Base-by-base conservation (phyloP, 1,140 invertebrate genomes). In the Odontomachus brunneus region DNA sequence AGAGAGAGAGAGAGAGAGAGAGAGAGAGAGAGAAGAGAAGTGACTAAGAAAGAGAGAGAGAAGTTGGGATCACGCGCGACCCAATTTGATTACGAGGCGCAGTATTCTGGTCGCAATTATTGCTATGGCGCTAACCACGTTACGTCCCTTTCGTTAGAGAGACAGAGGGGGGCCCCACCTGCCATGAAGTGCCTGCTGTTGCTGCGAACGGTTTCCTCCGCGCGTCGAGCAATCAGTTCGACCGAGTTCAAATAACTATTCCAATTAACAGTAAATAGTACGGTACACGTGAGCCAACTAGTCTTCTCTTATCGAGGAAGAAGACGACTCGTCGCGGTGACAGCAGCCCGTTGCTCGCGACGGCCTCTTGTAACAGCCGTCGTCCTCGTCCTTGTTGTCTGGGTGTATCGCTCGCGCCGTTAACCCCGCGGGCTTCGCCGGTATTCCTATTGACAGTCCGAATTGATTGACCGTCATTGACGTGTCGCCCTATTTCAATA, bases 81-180 rank as follows among this genome's bases (percentile, higher is more conserved):
- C 88, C 76, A 88, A 89, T 89, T 89, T 73, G 88, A 89, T 89
- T 84, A 88, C 72, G 62, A 86, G 78, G 51, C 38, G 38, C 84
- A 76, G 81, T 86, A 76, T 75, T 80, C 88, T 48, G 76, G 51
- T 65, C 82, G 76, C 78, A 86, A 89, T 88, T 89, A 89, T 86
- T 84, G 63, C 84, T 82, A 24, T 53, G 60, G 51, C 73, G 86
- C 86, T 89, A 88, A 89, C 84, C 86, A 67, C 69, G 80, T 88
- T 88, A 88, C 78, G 60, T 80, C 75, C 53, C 9, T 44, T 49
- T 48, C 82, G 62, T 80, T 69, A 67, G 76, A 62, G 66, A 62
- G 44, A 38, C 29, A 33, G 29, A 33, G 29, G 48, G 44, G 65
- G 19, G 59, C 71, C 57, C 60, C 73, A 82, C 86, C 86, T 84